Percentiles rank a stretch among this genome's conserved stretches.
These are phyloP conservation scores for Drosophila meridionalis DNA, from an alignment of 2,888 invertebrate species.

Conservation along the genomic window DNA sequence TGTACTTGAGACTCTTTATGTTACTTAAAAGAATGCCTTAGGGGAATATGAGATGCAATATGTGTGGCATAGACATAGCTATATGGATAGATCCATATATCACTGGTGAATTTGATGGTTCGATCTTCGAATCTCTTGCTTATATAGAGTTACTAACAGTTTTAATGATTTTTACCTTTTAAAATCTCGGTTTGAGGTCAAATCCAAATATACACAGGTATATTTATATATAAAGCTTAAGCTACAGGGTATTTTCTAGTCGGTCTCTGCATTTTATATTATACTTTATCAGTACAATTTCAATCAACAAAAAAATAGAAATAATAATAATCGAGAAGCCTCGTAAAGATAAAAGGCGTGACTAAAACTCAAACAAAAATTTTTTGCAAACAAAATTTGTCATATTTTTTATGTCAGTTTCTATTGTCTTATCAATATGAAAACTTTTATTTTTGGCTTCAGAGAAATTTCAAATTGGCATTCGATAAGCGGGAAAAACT, in stretches of 20 bases:
- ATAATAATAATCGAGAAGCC: background rate
- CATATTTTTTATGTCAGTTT: constrained; percentile 2
- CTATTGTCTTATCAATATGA: constrained; percentile 8
- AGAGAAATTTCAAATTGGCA: constrained; percentile 6
- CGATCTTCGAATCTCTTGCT: rapidly evolving
- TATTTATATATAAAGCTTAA: background rate
- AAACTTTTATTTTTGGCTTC: constrained; percentile 5
- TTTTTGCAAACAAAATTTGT: constrained; percentile 13
- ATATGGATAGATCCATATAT: background rate
- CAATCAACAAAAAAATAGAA: background rate
- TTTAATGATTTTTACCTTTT: background rate
- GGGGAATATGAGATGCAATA: too few relatives aligned
- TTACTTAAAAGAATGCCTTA: background rate
- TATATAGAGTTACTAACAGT: background rate
- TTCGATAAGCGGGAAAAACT: constrained; percentile 15
- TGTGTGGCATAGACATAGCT: too few relatives aligned
- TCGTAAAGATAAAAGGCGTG: constrained; percentile 22
- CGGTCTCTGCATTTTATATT: background rate
- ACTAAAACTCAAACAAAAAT: constrained; percentile 25
- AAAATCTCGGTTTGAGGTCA: background rate
- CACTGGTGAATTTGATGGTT: background rate
- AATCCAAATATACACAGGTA: background rate
- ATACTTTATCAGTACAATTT: constrained; percentile 10
- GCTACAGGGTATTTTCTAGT: background rate
- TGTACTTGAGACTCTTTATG: background rate